Evolutionary conservation across 1,140 invertebrate species (phyloP).

Genomic region (Vollenhovia emeryi): DNA sequence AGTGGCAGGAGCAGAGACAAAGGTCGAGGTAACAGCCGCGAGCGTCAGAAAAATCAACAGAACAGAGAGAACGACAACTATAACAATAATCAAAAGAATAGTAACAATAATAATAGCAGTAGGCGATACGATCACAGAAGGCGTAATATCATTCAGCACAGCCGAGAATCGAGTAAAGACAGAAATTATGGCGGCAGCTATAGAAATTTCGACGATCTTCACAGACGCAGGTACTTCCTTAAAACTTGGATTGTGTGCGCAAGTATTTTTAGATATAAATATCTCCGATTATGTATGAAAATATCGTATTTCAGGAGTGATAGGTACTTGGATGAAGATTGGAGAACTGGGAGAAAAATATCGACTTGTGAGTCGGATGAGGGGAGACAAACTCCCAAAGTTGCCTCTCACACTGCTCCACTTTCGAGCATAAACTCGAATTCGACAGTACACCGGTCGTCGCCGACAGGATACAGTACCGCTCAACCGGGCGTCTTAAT

Average conservation of each 20-base stretch:
- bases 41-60: conserved; percentile 83
- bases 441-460: conserved; percentile 62
- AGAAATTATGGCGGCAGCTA: conserved; percentile 78
- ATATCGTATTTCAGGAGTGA: conserved; percentile 59
- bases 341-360: conserved; percentile 81
- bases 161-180: conserved; percentile 83
- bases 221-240: conserved; percentile 75
- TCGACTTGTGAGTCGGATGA: conserved; percentile 82
- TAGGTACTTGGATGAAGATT: conserved; percentile 81
- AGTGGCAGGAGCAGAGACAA: conserved; percentile 80
- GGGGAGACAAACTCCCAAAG: conserved; percentile 76
- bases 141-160: conserved; percentile 78
- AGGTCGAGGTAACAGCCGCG: conserved; percentile 79
- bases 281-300: conserved; percentile 15
- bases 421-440: conserved; percentile 73
- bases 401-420: conserved; percentile 59
- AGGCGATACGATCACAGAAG: conserved; percentile 78
- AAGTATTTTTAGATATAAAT: conserved; percentile 2
- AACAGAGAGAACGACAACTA: conserved; percentile 82
- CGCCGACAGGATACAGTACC: conserved; percentile 71
- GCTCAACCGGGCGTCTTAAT: conserved; percentile 81
- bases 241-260: not conserved
- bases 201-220: conserved; percentile 77
- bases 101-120: conserved; percentile 60
- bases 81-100: conserved; percentile 82